These are phyloP conservation scores for Picathartes gymnocephalus DNA, from an alignment of 2,113 vertebrate genomes.

Conservation along the genomic window DNA sequence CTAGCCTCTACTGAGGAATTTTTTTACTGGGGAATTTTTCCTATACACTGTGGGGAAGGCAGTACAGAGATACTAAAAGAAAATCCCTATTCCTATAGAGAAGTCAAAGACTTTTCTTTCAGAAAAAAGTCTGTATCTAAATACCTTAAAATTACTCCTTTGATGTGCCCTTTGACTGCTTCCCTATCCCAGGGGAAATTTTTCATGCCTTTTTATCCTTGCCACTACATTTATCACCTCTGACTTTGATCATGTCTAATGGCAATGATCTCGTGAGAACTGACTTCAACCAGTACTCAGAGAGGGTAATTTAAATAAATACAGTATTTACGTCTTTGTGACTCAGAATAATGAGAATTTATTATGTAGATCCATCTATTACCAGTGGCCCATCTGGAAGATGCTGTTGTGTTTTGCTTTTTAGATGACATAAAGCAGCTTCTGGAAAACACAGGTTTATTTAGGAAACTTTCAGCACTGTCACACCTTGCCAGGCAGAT, in stretches of 20 bases:
- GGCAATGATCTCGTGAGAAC: background rate
- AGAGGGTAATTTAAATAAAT: background rate
- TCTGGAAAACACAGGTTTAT: background rate
- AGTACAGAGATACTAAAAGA: background rate
- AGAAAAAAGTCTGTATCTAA: background rate
- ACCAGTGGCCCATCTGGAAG: background rate
- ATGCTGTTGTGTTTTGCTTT: background rate
- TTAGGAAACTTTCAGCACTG: background rate
- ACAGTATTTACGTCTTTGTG: background rate
- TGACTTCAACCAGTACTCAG: background rate
- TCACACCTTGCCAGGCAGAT: background rate
- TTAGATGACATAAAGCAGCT: background rate
- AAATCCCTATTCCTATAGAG: background rate
- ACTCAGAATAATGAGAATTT: background rate
- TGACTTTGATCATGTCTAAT: background rate
- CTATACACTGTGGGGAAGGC: background rate
- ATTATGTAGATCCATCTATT: rapidly evolving
- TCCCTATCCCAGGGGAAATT: background rate
- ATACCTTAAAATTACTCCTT: background rate
- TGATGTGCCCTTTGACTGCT: background rate
- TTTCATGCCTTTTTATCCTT: background rate
- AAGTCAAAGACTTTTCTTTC: background rate
- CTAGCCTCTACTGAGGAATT: background rate
- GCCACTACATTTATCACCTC: background rate
- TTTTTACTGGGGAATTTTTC: background rate